Evolutionary conservation across 2,797 vertebrate species (phyloP).

Genomic region (Potorous gilbertii): DNA sequence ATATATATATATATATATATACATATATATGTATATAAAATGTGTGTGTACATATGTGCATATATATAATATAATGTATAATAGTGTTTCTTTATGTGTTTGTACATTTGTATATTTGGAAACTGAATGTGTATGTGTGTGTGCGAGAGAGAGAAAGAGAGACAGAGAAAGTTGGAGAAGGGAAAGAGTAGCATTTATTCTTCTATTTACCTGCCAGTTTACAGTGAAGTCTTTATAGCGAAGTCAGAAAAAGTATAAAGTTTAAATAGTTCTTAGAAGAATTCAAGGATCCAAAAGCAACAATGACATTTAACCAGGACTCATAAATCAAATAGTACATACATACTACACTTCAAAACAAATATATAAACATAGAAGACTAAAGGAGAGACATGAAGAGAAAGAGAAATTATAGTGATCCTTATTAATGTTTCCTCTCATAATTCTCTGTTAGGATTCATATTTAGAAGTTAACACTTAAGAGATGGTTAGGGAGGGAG

Average conservation of each 20-base stretch:
- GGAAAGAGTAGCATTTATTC: background rate
- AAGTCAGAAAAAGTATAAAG: background rate
- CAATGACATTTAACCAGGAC: background rate
- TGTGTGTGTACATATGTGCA: too few species aligned
- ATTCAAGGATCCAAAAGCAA: background rate
- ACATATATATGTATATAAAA: too few species aligned
- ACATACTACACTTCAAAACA: background rate
- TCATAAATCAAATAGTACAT: background rate
- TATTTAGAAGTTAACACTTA: constrained; percentile 8
- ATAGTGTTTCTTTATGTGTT: constrained; percentile 48
- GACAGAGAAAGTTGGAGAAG: background rate
- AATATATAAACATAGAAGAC: accelerated
- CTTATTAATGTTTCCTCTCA: background rate
- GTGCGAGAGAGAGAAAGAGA: too few species aligned
- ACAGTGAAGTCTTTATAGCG: background rate
- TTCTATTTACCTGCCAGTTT: background rate
- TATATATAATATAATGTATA: constrained; percentile 19
- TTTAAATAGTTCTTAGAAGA: background rate
- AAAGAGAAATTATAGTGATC: constrained; percentile 17
- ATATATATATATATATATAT: too few species aligned
- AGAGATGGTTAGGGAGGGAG: background rate
- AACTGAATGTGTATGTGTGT: background rate
- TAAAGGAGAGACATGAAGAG: background rate
- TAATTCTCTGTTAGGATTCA: constrained; percentile 2
- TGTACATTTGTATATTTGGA: constrained; percentile 37